A percentile compares a stretch with the other conserved stretches of the same genome.
Conservation (phyloP, 2,797 vertebrate species). For the Cossypha caffra region DNA sequence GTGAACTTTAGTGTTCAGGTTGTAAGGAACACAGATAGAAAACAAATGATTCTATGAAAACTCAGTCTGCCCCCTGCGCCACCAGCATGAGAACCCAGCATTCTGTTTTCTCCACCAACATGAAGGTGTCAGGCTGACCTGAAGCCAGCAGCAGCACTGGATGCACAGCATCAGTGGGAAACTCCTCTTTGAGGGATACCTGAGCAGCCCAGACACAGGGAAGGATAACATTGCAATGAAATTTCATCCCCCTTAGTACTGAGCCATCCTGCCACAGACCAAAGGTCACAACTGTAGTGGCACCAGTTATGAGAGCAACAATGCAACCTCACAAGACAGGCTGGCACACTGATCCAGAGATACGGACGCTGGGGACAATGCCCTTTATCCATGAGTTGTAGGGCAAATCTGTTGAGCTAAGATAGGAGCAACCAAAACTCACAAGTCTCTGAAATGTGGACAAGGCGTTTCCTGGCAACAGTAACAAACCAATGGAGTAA, state of each 20-base stretch:
- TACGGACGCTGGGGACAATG: neutral
- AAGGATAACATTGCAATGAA: neutral
- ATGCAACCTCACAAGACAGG: neutral
- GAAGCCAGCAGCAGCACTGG: neutral
- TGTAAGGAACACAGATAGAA: neutral
- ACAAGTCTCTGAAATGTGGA: neutral
- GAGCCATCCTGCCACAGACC: neutral
- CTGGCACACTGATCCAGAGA: neutral
- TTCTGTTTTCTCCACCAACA: neutral
- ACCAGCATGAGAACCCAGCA: neutral
- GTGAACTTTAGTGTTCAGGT: neutral
- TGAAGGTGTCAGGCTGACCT: neutral
- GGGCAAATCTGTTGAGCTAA: neutral
- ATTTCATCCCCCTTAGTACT: neutral
- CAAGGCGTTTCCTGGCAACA: neutral
- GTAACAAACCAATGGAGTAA: neutral
- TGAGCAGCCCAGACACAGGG: neutral
- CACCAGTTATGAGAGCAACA: neutral
- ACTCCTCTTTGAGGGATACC: neutral
- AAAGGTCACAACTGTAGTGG: neutral
- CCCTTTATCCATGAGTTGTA: neutral
- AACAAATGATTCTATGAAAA: neutral
- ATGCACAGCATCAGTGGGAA: neutral
- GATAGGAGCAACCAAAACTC: neutral
- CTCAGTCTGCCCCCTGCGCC: neutral